phyloP scores from a whole-genome alignment of 1,140 invertebrate species.

The Drosophila eugracilis region DNA sequence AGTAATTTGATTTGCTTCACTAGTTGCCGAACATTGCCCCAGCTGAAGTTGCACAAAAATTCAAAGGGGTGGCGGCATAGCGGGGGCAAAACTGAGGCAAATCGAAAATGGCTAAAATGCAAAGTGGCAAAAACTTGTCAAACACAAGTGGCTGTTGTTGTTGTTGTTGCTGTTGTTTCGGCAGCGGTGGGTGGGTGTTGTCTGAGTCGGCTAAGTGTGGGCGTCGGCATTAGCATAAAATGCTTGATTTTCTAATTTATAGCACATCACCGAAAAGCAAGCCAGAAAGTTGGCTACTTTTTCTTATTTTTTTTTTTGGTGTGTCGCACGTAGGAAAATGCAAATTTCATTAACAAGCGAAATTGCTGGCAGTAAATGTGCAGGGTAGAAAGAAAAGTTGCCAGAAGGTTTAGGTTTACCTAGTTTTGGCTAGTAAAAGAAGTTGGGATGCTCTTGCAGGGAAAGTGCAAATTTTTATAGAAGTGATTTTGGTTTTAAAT shows the following conservation, averaged over 20 bases:
- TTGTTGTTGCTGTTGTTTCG: constrained; percentile 33
- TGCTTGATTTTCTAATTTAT: constrained; percentile 83
- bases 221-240: constrained; percentile 76
- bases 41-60: constrained; percentile 42
- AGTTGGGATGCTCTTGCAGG: constrained; percentile 27
- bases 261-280: constrained; percentile 74
- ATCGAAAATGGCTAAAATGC: constrained; percentile 60
- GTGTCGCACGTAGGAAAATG: constrained; percentile 79
- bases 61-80: no score
- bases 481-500: neutral
- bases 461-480: neutral
- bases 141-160: constrained; percentile 50
- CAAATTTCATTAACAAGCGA: constrained; percentile 83
- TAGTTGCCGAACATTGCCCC: constrained; percentile 53
- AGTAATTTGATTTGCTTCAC: constrained; percentile 75
- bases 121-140: constrained; percentile 80
- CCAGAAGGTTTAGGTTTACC: constrained; percentile 35
- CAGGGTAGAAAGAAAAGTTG: constrained; percentile 24
- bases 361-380: constrained; percentile 69
- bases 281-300: constrained; percentile 56
- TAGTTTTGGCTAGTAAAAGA: constrained; percentile 5
- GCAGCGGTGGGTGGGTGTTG: constrained; percentile 16
- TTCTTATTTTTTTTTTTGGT: constrained; percentile 45
- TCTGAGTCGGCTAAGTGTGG: constrained; percentile 47
- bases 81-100: constrained; percentile 1